A percentile compares a stretch with the other conserved stretches of the same genome.
Conservation (phyloP, 2,113 vertebrate species). For the Mobula birostris region DNA sequence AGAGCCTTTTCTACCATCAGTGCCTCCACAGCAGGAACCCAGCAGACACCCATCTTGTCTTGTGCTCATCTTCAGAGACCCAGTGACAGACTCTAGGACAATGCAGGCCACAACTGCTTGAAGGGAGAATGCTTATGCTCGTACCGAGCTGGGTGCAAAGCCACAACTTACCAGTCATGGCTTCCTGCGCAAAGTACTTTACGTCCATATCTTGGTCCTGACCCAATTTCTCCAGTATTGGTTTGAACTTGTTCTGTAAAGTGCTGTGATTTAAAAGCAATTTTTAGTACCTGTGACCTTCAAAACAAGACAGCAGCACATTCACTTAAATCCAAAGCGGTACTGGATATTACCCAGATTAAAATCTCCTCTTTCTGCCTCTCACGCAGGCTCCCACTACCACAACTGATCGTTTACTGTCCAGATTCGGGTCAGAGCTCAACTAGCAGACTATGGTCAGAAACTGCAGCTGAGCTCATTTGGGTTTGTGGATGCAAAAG, state of each 20-base stretch:
- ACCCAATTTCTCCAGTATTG: slow-evolving; percentile 73
- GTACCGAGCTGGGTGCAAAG: background rate
- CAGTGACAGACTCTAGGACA: too few relatives aligned
- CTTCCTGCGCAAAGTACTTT: slow-evolving; percentile 86
- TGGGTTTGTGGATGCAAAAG: background rate
- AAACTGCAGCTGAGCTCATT: background rate
- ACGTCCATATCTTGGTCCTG: slow-evolving; percentile 82
- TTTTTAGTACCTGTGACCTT: background rate
- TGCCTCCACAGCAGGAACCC: background rate
- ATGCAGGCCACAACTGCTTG: background rate
- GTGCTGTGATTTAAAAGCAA: slow-evolving; percentile 52
- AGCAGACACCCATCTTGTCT: too few relatives aligned
- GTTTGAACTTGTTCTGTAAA: slow-evolving; percentile 76
- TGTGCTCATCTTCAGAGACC: background rate
- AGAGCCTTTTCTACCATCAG: background rate
- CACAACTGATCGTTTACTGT: background rate
- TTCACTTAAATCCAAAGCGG: background rate
- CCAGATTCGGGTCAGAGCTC: background rate
- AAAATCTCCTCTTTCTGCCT: background rate
- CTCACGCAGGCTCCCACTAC: background rate
- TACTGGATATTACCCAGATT: background rate
- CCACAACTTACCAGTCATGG: slow-evolving; percentile 67
- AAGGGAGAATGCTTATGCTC: background rate
- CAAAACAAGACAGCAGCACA: background rate
- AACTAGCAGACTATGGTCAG: background rate